Conservation (phyloP, 92 coral and sea anemone genomes). For the Muricea muricata region DNA sequence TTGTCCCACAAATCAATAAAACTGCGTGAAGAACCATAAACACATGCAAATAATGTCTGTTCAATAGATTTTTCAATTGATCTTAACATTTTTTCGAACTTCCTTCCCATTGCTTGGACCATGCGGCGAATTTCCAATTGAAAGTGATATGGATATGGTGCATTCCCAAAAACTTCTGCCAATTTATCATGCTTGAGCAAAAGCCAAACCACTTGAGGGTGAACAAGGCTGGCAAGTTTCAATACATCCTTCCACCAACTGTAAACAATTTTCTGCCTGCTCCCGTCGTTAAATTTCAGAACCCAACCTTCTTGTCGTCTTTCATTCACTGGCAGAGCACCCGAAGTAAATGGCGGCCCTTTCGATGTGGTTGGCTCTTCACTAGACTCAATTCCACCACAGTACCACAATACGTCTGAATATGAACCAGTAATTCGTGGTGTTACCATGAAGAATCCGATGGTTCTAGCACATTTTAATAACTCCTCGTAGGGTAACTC, state of each 20-base stretch:
- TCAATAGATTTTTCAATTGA: background rate
- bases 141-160: background rate
- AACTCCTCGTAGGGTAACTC: constrained; percentile 9
- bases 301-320: constrained; percentile 36
- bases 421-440: constrained; percentile 20
- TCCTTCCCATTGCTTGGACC: background rate
- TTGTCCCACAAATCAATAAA: background rate
- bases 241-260: constrained; percentile 6
- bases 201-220: constrained; percentile 13
- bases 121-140: background rate
- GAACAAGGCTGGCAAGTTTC: background rate
- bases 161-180: background rate
- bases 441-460: constrained; percentile 24
- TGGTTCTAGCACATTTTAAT: background rate
- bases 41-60: too few species aligned
- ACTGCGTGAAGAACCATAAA: background rate
- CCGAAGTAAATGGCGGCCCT: background rate
- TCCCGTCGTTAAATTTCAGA: constrained; percentile 14
- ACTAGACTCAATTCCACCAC: constrained; percentile 1
- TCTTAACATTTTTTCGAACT: background rate
- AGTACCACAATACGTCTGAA: constrained; percentile 7
- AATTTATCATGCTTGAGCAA: background rate
- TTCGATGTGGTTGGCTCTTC: background rate
- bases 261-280: constrained; percentile 13
- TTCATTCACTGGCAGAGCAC: constrained; percentile 4